These are phyloP conservation scores for Monodelphis domestica DNA, from an alignment of 2,797 vertebrate species.

Conservation along the genomic window DNA sequence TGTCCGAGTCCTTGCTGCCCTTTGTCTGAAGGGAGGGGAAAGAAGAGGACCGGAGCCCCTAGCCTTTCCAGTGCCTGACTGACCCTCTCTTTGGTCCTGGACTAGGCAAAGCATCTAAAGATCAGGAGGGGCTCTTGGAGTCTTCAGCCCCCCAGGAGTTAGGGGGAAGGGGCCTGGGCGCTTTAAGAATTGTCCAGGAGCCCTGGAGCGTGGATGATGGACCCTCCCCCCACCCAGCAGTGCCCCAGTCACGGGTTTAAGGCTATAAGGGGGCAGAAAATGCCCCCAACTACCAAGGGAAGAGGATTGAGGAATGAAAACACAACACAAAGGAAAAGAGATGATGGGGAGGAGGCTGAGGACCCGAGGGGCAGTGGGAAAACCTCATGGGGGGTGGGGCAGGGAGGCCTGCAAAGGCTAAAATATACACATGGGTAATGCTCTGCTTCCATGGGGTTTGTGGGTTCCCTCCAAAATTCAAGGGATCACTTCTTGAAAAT, in stretches of 20 bases:
- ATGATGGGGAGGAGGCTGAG: neutral
- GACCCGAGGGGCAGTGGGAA: neutral
- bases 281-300: neutral
- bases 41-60: neutral
- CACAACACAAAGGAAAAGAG: neutral
- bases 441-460: neutral
- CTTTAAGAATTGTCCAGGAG: slow-evolving; percentile 86
- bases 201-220: slow-evolving; percentile 88
- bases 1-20: neutral
- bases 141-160: neutral
- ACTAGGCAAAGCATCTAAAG: neutral
- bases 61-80: neutral
- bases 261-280: neutral
- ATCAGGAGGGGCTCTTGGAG: neutral
- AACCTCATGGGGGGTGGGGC: neutral
- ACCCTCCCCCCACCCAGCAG: slow-evolving; percentile 80
- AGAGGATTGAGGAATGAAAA: neutral
- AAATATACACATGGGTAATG: neutral
- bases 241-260: neutral
- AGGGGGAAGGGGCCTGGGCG: neutral
- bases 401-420: neutral
- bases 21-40: neutral
- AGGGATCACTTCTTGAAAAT: neutral
- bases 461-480: neutral
- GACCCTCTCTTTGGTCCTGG: neutral